Base-by-base conservation (phyloP, 2,113 vertebrate species). In the Oreochromis tanganicae region DNA sequence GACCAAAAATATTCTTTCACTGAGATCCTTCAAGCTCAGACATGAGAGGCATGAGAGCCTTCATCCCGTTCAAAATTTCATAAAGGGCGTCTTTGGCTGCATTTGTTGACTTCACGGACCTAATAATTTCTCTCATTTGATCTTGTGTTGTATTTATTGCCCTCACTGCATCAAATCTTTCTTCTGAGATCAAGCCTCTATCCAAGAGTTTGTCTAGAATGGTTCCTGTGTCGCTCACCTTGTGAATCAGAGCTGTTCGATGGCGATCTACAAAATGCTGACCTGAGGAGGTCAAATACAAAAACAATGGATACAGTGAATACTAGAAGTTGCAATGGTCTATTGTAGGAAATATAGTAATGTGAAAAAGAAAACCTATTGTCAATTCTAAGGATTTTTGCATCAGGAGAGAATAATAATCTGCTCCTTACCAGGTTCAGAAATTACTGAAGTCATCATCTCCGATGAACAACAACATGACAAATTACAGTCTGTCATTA, bases 201-300 rank as follows among this genome's bases (percentile, higher is more conserved):
- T 73, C 29, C 50, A 3, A 3, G 13, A 88, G 89, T 10, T 80
- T 8, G 1, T 48, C 24, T 52, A 82, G 73, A 32, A 88, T 54
- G 59, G 7, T 0, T 13, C 0, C 12, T 4, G 43, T 82, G 0
- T 63, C 50, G 1, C 2, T 61, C 50, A 85, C 89, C 24, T 59
- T 17, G 9, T 61, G 2, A 4, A 90, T 73, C 86, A 90, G 82
- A 66, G 11, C 59, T 48, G 6, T 54, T 19, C 3, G 27, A 87
- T 90, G 55, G 16, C 17, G 19, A 38, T 66, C 43, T 48, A 84
- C 21, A 11, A 84, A 84, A 46, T 84, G 63, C n/a, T 27, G 7
- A 71, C 21, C 82, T 83, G 63, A 41, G 11, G 7, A 38, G 8
- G 36, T 38, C 8, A 38, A 38, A 34, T 7, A 63, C 7, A 32